Evolutionary conservation across 2,113 vertebrate species (phyloP), one percentile per base, ranked within the genome.

Genomic region (Nycticebus coucang): DNA sequence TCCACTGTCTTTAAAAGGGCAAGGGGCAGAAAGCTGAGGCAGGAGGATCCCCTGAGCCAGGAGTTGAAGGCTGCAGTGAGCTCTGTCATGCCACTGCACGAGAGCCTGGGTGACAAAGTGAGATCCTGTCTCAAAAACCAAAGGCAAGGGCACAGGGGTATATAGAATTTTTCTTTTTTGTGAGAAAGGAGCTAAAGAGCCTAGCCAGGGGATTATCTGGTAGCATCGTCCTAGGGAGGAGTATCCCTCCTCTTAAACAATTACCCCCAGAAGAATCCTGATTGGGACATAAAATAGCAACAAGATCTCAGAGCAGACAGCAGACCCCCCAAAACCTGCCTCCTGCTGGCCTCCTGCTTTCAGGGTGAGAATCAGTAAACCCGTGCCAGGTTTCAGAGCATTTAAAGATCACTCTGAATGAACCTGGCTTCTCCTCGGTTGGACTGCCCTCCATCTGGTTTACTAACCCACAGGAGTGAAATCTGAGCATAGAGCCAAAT

Each of bases 381-480:
- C 15, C 33, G 11, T 85, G 57, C 50, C 81, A 78, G 33, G 55
- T 26, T 95, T 95, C 18, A 45, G 84, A 93, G 78, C 62, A 60
- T 35, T 64, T 59, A 72, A 41, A 72, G 68, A 75, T 60, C 60
- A 21, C 3, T 74, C 71, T 66, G 89, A 93, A 74, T 55, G 62
- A 69, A 57, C 24, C 75, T 82, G 87, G 66, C 72, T 83, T 82
- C 77, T 74, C 62, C 33, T 91, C 1, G 37, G 15, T 79, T 69
- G 69, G 89, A 86, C 69, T 89, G 74, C 33, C 35, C 53, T 90
- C 87, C 68, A 75, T 88, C 69, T 97, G 68, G 77, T 75, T 75
- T 50, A 53, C 82, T 89, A 66, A 77, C 33, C 45, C 79, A 72
- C 21, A 24, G 55, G 69, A 93, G 69, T 45, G 85, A 62, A 60